phyloP scores from a whole-genome alignment of 2,113 vertebrate genomes.

The Meleagris gallopavo region DNA sequence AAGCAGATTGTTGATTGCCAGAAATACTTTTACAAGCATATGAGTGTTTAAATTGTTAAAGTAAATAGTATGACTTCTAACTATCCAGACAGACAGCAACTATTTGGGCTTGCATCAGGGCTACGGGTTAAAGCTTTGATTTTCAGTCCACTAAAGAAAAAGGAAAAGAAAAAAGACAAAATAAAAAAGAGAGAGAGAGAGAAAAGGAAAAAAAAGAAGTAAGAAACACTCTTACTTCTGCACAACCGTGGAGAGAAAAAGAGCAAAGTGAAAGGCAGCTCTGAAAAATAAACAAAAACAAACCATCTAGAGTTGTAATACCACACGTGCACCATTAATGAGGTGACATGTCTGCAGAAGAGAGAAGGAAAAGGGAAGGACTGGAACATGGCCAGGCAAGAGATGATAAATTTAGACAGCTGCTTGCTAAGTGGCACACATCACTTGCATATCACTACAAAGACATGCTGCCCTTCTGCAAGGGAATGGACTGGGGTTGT shows the following conservation, averaged over 20 bases:
- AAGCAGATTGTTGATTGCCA: conserved; percentile 59
- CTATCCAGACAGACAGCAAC: conserved; percentile 32
- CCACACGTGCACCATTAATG: conserved; percentile 37
- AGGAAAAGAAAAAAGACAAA: conserved; percentile 2
- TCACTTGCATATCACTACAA: background rate
- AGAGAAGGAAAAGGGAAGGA: conserved; percentile 30
- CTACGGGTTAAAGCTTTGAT: conserved; percentile 45
- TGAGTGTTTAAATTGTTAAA: conserved; percentile 54
- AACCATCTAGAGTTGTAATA: conserved; percentile 28
- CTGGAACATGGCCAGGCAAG: conserved; percentile 52
- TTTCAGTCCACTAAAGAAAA: conserved; percentile 58
- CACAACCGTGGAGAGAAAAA: conserved; percentile 22
- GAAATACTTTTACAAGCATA: conserved; percentile 54
- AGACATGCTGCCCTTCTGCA: conserved; percentile 39
- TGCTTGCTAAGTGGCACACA: conserved; percentile 26
- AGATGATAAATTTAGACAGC: conserved; percentile 49
- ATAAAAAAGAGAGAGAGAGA: background rate
- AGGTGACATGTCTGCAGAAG: conserved; percentile 55
- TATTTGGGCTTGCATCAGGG: conserved; percentile 43
- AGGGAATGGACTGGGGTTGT: background rate
- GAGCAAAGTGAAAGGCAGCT: conserved; percentile 57
- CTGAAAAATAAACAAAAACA: background rate
- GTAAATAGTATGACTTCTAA: conserved; percentile 44
- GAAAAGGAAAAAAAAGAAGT: background rate
- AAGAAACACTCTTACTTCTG: conserved; percentile 58